Percentiles rank a stretch among this genome's conserved stretches.
Conservation (phyloP, 2,113 vertebrate genomes). For the Corythornis cristatus region DNA sequence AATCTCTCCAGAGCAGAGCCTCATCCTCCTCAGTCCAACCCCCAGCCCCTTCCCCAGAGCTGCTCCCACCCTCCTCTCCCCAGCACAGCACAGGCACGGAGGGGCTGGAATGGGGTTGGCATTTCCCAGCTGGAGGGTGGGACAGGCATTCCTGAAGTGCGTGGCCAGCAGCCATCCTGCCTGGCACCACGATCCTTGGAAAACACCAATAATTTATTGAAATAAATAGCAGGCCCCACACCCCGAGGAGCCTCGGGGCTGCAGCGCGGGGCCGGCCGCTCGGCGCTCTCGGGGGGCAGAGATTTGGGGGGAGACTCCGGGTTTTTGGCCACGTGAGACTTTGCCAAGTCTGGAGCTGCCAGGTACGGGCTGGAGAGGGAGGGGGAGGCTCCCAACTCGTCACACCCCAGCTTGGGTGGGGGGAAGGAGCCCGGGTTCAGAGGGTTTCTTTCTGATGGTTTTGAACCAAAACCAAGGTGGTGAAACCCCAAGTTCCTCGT, state of each 20-base stretch:
- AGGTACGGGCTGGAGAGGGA: neutral
- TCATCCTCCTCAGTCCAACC: neutral
- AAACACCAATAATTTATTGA: conserved; percentile 71
- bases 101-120: neutral
- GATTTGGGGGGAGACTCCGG: neutral
- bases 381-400: neutral
- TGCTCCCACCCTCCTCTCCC: neutral
- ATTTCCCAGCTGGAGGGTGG: neutral
- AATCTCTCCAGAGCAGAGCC: too few relatives aligned
- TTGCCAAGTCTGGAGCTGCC: neutral
- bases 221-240: conserved; percentile 67
- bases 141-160: neutral
- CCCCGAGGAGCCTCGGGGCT: neutral
- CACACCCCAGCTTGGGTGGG: neutral
- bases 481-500: neutral
- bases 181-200: neutral
- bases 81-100: neutral
- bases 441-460: neutral
- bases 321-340: neutral
- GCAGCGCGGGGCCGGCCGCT: neutral
- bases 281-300: neutral
- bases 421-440: neutral
- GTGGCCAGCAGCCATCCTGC: neutral
- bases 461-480: neutral
- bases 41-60: fast-evolving